A percentile compares a stretch with the other conserved stretches of the same genome.
Conservation (phyloP, 2,113 vertebrate species). For the Haemorhous mexicanus region DNA sequence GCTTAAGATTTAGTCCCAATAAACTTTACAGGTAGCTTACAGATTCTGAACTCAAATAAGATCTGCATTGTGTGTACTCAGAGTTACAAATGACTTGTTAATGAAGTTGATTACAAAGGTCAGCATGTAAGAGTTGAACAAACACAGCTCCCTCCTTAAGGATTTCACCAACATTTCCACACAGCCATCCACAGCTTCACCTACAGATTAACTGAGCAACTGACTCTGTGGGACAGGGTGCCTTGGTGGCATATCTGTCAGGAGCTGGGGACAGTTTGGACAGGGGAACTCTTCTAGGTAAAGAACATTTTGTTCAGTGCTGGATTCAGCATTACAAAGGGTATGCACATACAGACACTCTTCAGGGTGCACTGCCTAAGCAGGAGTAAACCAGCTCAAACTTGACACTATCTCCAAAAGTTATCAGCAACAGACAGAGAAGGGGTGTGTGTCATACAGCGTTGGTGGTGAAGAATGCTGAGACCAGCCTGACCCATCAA, state of each 20-base stretch:
- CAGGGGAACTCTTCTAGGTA: neutral
- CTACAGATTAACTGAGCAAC: neutral
- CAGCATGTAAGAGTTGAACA: neutral
- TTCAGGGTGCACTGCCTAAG: neutral
- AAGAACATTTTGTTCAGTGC: neutral
- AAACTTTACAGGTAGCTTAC: neutral
- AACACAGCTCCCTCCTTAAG: neutral
- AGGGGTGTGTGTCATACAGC: neutral
- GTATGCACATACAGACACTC: neutral
- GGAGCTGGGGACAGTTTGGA: neutral
- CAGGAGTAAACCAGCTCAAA: neutral
- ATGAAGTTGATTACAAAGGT: neutral
- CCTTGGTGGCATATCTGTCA: rapidly evolving
- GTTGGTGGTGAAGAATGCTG: neutral
- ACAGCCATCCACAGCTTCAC: neutral
- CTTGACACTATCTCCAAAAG: neutral
- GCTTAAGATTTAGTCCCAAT: neutral
- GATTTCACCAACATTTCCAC: neutral
- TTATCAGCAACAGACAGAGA: neutral
- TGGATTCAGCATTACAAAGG: neutral
- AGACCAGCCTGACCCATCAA: neutral
- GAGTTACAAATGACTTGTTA: neutral
- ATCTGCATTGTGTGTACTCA: neutral
- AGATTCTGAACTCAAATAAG: neutral
- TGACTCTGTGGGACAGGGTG: neutral